Evolutionary conservation across 2,888 invertebrate species (phyloP), one percentile per base, ranked within the genome.

Genomic region (Imbricaverruca yamaguchii): DNA sequence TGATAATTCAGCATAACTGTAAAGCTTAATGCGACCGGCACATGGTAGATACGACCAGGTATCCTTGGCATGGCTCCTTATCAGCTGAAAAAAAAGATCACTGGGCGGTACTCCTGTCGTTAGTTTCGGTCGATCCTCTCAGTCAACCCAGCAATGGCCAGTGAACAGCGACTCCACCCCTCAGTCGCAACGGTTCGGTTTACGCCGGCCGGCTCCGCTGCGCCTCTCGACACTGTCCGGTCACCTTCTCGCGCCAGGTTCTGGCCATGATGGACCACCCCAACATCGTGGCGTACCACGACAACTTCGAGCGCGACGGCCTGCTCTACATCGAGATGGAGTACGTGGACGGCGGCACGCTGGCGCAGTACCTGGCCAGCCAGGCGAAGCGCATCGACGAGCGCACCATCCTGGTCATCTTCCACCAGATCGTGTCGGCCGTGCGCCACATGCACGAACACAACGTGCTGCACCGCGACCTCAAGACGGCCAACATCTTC

Each of bases 401-500:
- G 86, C 87, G 89, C 82, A 90, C 91, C 83, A 89, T 92, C 79
- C 87, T 93, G 69, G 87, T 88, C 10, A 89, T 92, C 83, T 91
- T 92, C 84, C 89, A 90, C 82, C 93, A 93, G 87, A 92, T 92
- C 83, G 90, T 91, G 12, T 89, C 91, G 80, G 93, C 92, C 3
- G 91, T 93, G 12, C 88, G 89, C 83, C 91, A 93, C 85, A 91
- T 93, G 89, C 93, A 93, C 86, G 89, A 90, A 61, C 91, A 91
- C 85, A 92, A 91, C 85, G 91, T 91, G 82, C 85, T 91, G 25
- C 91, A 91, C 84, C 88, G 92, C 84, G 93, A 93, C 87, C 87
- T 93, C 81, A 93, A 93, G 87, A 92, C 92, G 0, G 92, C 92
- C 10, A 93, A 93, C 87, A 91, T 93, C 9, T 93, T 93, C 85